Evolutionary conservation across 2,888 invertebrate species (phyloP).

Genomic region (Platycnemis pennipes): DNA sequence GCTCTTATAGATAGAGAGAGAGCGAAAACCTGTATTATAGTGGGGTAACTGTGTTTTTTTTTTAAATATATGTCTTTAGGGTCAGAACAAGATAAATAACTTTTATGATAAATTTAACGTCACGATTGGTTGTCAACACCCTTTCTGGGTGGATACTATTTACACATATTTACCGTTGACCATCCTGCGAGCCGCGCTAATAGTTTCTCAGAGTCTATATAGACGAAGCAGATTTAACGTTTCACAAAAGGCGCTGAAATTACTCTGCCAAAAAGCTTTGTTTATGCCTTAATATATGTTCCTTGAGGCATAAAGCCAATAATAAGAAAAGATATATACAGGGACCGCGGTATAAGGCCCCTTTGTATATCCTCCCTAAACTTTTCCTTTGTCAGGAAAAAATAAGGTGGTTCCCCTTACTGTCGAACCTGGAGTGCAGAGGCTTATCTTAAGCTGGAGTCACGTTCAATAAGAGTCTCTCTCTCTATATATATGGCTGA

Average conservation of each 20-base stretch:
- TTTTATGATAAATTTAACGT: no score
- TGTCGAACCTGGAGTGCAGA: not conserved
- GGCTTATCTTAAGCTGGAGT: not conserved
- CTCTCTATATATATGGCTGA: not conserved
- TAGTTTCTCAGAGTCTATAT: not conserved
- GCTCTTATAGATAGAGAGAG: no score
- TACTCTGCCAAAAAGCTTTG: not conserved
- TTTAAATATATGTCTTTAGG: no score
- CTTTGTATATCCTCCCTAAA: not conserved
- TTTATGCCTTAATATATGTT: not conserved
- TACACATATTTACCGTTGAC: no score
- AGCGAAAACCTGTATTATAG: no score
- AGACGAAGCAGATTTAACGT: not conserved
- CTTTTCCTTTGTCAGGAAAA: not conserved
- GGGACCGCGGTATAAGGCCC: not conserved
- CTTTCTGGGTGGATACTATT: no score
- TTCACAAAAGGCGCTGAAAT: not conserved
- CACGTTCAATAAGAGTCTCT: not conserved
- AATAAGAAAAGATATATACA: no score
- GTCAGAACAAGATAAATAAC: no score
- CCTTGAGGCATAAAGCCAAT: not conserved
- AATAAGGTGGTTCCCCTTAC: not conserved
- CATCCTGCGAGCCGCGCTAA: not conserved
- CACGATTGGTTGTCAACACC: no score
- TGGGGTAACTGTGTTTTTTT: no score